Base-by-base conservation (phyloP, 2,797 vertebrate genomes). In the Psittacula echo region DNA sequence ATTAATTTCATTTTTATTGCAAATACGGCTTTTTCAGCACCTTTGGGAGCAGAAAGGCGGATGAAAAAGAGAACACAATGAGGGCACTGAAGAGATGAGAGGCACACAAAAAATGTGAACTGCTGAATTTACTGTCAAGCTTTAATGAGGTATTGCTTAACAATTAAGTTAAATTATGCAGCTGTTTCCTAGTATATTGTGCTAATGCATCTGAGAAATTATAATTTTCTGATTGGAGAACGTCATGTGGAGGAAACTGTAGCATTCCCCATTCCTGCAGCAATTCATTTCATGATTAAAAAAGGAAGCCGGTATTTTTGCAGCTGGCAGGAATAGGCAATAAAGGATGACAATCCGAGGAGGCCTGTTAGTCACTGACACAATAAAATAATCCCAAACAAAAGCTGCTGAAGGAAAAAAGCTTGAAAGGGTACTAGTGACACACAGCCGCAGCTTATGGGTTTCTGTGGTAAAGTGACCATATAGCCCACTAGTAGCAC, bases 121-220 rank as follows among this genome's bases (percentile, higher is more conserved):
- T 91, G 88, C 91, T 97, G 95, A 97, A 97, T 97, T 96, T 92
- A 93, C 95, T 95, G 42, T 95, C 61, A 93, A 75, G 87, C 92
- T 95, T 68, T 96, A 96, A 97, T 97, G 96, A 97, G 94, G 90
- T 94, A 97, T 95, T 95, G 95, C 92, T 93, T 92, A 92, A 97
- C 95, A 96, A 96, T 97, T 97, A 97, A 96, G 93, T 96, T 97
- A 98, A 97, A 97, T 98, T 97, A 98, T 96, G 94, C 97, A 97
- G 95, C 96, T 98, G 96, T 96, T 97, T 97, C 94, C 95, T 96
- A 91, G 75, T 96, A 82, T 90, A 91, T 95, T 96, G 91, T 96
- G 90, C 77, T 97, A 96, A 97, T 96, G 91, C 86, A 94, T 87
- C 84, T 95, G 95, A 93, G 65, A 83, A 97, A 97, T 96, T 56